Evolutionary conservation across 2,888 invertebrate species (phyloP).

Genomic region (Troides oblongomaculatus): DNA sequence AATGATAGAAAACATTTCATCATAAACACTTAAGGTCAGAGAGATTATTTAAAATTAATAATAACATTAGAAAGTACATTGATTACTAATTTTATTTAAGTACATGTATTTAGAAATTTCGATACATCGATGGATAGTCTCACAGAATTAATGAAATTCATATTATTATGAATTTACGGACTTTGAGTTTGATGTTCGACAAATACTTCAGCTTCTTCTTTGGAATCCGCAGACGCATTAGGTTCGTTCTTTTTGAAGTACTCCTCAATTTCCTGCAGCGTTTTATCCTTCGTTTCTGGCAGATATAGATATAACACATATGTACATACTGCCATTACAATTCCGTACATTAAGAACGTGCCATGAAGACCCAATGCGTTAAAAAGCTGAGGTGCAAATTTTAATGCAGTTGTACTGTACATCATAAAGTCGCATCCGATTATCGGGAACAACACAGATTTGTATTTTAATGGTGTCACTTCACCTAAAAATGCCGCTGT

Average conservation of each 20-base stretch:
- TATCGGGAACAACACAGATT: slow-evolving; percentile 37
- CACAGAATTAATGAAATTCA: too few species aligned
- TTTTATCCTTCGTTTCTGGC: slow-evolving; percentile 46
- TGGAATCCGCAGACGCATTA: not conserved
- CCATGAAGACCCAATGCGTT: slow-evolving; percentile 33
- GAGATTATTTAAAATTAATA: too few species aligned
- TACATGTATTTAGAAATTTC: too few species aligned
- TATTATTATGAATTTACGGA: too few species aligned
- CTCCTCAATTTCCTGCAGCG: too few species aligned
- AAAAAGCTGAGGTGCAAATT: slow-evolving; percentile 43
- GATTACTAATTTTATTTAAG: too few species aligned
- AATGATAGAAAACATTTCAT: too few species aligned
- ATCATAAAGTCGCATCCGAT: slow-evolving; percentile 36
- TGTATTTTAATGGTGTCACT: slow-evolving; percentile 41
- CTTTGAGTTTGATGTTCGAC: not conserved
- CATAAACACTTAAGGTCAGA: too few species aligned
- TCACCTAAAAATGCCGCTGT: slow-evolving; percentile 44
- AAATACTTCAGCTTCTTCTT: not conserved
- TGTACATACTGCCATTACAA: slow-evolving; percentile 39
- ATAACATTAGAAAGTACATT: too few species aligned
- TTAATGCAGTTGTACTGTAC: slow-evolving; percentile 40
- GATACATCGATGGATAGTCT: too few species aligned
- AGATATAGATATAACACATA: slow-evolving; percentile 41
- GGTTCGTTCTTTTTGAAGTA: too few species aligned
- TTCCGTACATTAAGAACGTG: slow-evolving; percentile 35